Evolutionary conservation across 2,797 vertebrate genomes (phyloP).

Genomic region (Tangara arthus): DNA sequence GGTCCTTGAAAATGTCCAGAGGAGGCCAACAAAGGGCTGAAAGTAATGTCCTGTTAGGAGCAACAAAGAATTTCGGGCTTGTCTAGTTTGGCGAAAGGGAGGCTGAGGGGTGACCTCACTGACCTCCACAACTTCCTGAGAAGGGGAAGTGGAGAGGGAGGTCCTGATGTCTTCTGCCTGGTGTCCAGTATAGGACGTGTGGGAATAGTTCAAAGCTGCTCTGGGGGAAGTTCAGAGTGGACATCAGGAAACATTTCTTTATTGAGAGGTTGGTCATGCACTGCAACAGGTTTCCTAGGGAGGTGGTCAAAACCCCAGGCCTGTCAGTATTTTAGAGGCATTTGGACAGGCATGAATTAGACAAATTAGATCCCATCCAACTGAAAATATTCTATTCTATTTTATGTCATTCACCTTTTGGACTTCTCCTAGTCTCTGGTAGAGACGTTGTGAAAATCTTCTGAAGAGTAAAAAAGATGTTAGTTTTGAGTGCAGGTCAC

Average conservation of each 20-base stretch:
- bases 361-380: not conserved
- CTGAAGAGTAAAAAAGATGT: not conserved
- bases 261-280: not conserved
- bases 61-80: not conserved
- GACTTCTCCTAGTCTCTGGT: not conserved
- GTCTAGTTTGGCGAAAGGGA: not conserved
- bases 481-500: not conserved
- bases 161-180: not conserved
- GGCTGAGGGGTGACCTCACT: not conserved
- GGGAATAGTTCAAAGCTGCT: not conserved
- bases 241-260: not conserved
- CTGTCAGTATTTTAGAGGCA: not conserved
- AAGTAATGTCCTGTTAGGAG: not conserved
- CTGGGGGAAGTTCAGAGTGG: not conserved
- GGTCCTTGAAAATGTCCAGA: not conserved
- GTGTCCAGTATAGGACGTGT: accelerated
- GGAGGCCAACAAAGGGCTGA: not conserved
- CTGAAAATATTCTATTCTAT: not conserved
- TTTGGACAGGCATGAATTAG: not conserved
- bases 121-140: not conserved
- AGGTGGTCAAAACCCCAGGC: not conserved
- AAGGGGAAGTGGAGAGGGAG: not conserved
- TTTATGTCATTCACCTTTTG: not conserved
- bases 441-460: not conserved
- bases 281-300: not conserved